Percentiles rank a stretch among this genome's conserved stretches.
Evolutionary conservation across 2,797 vertebrate genomes (phyloP).

Genomic region (Aselliscus stoliczkanus): DNA sequence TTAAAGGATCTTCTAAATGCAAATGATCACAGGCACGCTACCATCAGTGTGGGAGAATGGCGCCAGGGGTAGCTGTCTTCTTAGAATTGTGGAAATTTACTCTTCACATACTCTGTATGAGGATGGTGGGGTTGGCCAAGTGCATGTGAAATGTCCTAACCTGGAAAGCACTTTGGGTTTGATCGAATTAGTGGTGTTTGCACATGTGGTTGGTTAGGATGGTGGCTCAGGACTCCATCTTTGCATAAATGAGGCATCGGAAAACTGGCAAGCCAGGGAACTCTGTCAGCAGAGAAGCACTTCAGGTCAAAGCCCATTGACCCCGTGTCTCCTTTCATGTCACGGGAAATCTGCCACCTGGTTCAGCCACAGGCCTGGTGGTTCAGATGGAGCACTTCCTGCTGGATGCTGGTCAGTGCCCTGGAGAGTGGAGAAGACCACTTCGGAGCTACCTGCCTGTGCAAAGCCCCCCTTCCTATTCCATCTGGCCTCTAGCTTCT

Average conservation of each 20-base stretch:
- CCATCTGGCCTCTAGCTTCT: not conserved
- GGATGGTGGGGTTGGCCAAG: not conserved
- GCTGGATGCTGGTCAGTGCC: not conserved
- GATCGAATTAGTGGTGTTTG: not conserved
- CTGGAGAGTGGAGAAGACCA: not conserved
- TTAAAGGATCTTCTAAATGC: not conserved
- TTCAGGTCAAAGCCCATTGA: rapidly evolving
- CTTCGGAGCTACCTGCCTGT: not conserved
- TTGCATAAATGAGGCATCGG: not conserved
- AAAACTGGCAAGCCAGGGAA: not conserved
- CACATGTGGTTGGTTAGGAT: not conserved
- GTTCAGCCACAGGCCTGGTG: not conserved
- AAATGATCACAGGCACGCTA: not conserved
- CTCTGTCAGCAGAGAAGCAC: not conserved
- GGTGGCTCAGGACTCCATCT: not conserved
- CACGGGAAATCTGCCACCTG: not conserved
- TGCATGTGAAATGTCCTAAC: not conserved
- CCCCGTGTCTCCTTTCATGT: not conserved
- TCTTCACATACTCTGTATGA: not conserved
- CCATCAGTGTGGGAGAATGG: not conserved
- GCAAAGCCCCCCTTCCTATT: not conserved
- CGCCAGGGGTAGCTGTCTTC: not conserved
- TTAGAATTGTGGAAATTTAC: not conserved
- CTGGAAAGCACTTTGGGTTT: not conserved
- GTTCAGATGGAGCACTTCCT: not conserved